Conservation (phyloP, 2,113 vertebrate genomes). For the Acrocephalus arundinaceus region DNA sequence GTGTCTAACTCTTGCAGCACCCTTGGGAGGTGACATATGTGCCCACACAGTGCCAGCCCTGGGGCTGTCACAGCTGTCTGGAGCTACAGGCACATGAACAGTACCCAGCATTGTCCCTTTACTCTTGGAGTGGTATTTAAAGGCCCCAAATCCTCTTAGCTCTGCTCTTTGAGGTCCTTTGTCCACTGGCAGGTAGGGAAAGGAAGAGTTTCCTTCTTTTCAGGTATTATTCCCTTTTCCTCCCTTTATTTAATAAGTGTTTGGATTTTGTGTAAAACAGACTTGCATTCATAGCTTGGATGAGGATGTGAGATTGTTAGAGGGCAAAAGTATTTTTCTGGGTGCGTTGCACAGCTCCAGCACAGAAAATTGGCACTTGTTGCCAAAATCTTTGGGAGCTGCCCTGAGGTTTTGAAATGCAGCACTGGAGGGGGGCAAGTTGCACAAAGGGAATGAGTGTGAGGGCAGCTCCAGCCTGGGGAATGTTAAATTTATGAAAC, state of each 20-base stretch:
- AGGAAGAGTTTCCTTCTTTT: background rate
- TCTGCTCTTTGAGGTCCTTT: background rate
- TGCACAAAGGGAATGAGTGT: background rate
- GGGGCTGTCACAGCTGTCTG: background rate
- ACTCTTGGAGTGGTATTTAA: background rate
- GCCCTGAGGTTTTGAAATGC: background rate
- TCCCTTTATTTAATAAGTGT: background rate
- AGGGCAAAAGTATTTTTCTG: background rate
- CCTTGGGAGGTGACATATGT: background rate
- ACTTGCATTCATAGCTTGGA: fast-evolving
- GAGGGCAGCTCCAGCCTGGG: background rate
- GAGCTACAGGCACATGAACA: background rate
- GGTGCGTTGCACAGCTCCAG: background rate
- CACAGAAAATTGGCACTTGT: background rate
- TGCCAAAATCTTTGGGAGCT: background rate
- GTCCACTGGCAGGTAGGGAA: background rate
- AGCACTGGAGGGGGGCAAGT: background rate
- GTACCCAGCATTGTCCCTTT: background rate
- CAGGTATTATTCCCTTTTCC: background rate
- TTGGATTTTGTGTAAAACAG: background rate
- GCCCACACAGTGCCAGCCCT: background rate
- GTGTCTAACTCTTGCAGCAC: background rate
- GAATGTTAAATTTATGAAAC: background rate
- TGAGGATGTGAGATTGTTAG: background rate
- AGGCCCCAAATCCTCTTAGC: background rate